These are phyloP conservation scores for Melipona quadrifasciata DNA, from an alignment of 1,140 invertebrate species.

Conservation along the genomic window DNA sequence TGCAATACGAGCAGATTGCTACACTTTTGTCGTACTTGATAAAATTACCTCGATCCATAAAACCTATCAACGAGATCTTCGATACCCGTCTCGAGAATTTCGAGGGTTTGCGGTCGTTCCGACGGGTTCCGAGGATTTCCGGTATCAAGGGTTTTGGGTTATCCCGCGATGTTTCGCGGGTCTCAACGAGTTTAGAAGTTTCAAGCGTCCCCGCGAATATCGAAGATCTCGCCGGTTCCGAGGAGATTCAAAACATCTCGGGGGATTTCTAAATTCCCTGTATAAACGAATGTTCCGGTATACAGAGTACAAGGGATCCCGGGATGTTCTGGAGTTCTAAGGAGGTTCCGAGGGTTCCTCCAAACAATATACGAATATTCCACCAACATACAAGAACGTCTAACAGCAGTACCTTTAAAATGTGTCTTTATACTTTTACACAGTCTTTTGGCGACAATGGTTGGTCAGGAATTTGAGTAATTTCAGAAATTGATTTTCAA, in stretches of 20 bases:
- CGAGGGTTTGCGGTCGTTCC: neutral
- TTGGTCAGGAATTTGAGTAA: no score
- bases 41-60: neutral
- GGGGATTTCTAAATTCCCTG: neutral
- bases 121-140: neutral
- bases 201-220: neutral
- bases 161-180: neutral
- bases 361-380: no score
- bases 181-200: neutral
- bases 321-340: neutral
- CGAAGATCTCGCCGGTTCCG: neutral
- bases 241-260: neutral
- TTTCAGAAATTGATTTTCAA: no score
- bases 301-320: neutral
- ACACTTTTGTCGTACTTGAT: neutral
- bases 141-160: conserved; percentile 3
- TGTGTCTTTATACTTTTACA: no score
- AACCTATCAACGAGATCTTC: neutral
- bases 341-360: neutral
- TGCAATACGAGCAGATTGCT: neutral
- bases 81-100: neutral
- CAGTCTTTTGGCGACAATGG: no score
- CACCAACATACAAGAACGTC: no score
- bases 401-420: no score
- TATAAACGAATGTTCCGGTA: neutral